Conservation (phyloP, 2,797 vertebrate species). For the Corythornis leucogaster region DNA sequence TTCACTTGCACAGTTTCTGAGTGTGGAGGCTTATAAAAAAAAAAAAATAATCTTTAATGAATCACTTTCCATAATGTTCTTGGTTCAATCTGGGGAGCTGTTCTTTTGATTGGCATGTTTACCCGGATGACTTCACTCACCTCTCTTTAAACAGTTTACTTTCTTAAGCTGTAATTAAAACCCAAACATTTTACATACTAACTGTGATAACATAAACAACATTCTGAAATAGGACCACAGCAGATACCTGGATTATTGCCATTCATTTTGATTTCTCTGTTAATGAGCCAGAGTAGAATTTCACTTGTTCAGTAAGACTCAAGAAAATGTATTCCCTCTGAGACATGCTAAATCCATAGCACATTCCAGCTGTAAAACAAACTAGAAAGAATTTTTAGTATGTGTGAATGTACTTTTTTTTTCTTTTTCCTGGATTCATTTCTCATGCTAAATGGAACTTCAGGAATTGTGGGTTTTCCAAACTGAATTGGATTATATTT, state of each 20-base stretch:
- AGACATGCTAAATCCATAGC: slow-evolving; percentile 31
- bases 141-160: slow-evolving; percentile 1
- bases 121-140: neutral
- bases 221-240: slow-evolving; percentile 24
- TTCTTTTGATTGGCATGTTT: neutral
- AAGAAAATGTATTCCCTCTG: slow-evolving; percentile 21
- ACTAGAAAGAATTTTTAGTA: slow-evolving; percentile 35
- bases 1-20: neutral
- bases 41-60: neutral
- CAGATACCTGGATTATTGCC: slow-evolving; percentile 50
- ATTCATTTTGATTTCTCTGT: slow-evolving; percentile 37
- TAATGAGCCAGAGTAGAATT: slow-evolving; percentile 45
- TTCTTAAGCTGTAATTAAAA: slow-evolving; percentile 46
- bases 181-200: slow-evolving; percentile 44
- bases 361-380: slow-evolving; percentile 35
- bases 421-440: neutral
- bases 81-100: neutral
- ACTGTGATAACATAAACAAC: slow-evolving; percentile 28
- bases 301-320: slow-evolving; percentile 27
- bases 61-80: neutral
- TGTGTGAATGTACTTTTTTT: neutral
- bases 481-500: neutral
- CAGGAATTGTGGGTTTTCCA: neutral
- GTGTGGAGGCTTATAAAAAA: neutral
- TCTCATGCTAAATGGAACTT: neutral